Percentiles rank a stretch among this genome's conserved stretches.
phyloP scores from a whole-genome alignment of 2,888 invertebrate species.

The Scaptomyza polygonia region DNA sequence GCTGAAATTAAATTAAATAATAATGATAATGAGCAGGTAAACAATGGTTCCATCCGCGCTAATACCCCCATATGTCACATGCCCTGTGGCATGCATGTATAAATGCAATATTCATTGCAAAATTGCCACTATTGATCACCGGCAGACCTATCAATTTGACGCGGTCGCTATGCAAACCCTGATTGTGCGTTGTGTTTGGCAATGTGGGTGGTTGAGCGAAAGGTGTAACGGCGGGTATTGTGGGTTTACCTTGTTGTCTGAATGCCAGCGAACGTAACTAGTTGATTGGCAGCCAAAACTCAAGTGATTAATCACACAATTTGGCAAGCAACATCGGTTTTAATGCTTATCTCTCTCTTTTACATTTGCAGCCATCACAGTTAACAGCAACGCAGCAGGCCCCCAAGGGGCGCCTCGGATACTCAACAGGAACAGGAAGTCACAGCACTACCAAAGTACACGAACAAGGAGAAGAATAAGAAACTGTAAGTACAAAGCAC shows the following conservation, averaged over 20 bases:
- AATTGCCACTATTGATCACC: constrained; percentile 30
- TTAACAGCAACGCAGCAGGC: constrained; percentile 69
- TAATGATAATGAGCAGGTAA: constrained; percentile 58
- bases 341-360: constrained; percentile 21
- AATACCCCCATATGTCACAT: neutral
- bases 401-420: constrained; percentile 81
- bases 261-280: constrained; percentile 41
- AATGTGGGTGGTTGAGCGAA: neutral
- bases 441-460: constrained; percentile 31
- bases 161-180: constrained; percentile 19
- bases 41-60: constrained; percentile 25
- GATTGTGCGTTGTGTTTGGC: neutral
- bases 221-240: neutral
- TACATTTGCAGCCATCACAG: constrained; percentile 64
- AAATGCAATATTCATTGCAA: constrained; percentile 31
- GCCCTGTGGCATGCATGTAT: constrained; percentile 7
- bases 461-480: constrained; percentile 13
- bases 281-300: constrained; percentile 62
- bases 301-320: constrained; percentile 74
- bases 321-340: constrained; percentile 56
- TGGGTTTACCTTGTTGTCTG: constrained; percentile 19
- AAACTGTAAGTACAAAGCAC: constrained; percentile 58
- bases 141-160: constrained; percentile 19
- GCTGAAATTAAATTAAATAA: constrained; percentile 62
- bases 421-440: constrained; percentile 48